Evolutionary conservation across 1,140 invertebrate genomes (phyloP).

Genomic region (Drosophila ironensis): DNA sequence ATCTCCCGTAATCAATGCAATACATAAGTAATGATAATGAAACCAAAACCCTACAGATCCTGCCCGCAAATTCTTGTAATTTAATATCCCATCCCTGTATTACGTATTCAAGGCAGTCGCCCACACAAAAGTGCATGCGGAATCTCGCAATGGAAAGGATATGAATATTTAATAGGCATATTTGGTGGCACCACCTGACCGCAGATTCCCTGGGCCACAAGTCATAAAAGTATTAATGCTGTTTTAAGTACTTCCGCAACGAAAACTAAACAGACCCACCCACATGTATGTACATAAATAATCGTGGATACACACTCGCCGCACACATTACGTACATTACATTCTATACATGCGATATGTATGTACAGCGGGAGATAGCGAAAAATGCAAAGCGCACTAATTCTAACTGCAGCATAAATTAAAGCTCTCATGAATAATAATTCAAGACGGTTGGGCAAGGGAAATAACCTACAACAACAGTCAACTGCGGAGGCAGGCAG

Average conservation of each 20-base stretch:
- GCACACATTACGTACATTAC: too few relatives aligned
- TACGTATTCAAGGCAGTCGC: conserved; percentile 41
- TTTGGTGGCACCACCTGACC: conserved; percentile 63
- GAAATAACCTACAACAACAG: conserved; percentile 32
- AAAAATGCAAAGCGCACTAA: conserved; percentile 76
- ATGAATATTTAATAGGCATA: conserved; percentile 67
- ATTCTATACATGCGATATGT: conserved; percentile 17
- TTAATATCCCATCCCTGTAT: conserved; percentile 38
- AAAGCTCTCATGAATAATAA: conserved; percentile 79
- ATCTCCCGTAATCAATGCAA: background rate
- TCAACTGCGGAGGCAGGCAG: conserved; percentile 20
- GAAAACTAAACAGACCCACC: conserved; percentile 59
- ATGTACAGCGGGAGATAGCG: conserved; percentile 29
- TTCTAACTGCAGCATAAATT: conserved; percentile 79
- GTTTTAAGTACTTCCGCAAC: conserved; percentile 74
- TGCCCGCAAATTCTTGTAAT: background rate
- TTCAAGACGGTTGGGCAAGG: conserved; percentile 62
- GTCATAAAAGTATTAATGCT: conserved; percentile 78
- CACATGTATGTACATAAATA: background rate
- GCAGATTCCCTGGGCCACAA: conserved; percentile 72
- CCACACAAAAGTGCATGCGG: conserved; percentile 10
- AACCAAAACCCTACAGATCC: too few relatives aligned
- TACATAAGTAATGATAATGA: too few relatives aligned
- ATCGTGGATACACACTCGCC: too few relatives aligned
- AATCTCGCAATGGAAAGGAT: conserved; percentile 27